phyloP scores from a whole-genome alignment of 2,888 invertebrate species.

The Asteroscopus sphinx region DNA sequence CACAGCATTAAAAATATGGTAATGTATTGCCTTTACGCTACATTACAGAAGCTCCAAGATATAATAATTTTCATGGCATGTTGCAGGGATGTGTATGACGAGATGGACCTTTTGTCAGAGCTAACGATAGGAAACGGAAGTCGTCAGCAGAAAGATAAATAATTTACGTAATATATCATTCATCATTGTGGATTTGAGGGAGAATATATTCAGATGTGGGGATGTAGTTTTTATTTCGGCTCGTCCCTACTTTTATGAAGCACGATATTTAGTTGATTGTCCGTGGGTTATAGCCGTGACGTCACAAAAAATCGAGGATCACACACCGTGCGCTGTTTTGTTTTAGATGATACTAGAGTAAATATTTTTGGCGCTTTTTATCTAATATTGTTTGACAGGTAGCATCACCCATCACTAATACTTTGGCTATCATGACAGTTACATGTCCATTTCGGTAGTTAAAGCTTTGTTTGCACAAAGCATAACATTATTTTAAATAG shows the following conservation, averaged over 20 bases:
- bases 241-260: constrained; percentile 42
- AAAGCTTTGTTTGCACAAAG: too few relatives aligned
- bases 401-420: too few relatives aligned
- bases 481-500: too few relatives aligned
- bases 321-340: background rate
- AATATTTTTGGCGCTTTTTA: background rate
- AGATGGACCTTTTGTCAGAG: constrained; percentile 43
- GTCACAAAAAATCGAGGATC: constrained; percentile 22
- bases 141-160: constrained; percentile 55
- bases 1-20: constrained; percentile 12
- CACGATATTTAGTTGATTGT: constrained; percentile 48
- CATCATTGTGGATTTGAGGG: constrained; percentile 47
- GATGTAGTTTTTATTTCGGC: constrained; percentile 40
- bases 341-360: background rate
- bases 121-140: constrained; percentile 59
- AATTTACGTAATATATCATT: constrained; percentile 57
- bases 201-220: constrained; percentile 36
- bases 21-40: constrained; percentile 25
- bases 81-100: constrained; percentile 18
- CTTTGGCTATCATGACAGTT: too few relatives aligned
- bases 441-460: too few relatives aligned
- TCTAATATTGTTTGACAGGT: too few relatives aligned
- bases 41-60: constrained; percentile 23
- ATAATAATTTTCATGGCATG: constrained; percentile 31
- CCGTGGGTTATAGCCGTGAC: constrained; percentile 23